A percentile compares a stretch with the other conserved stretches of the same genome.
phyloP scores from a whole-genome alignment of 2,797 vertebrate genomes.

The Ceryle rudis region DNA sequence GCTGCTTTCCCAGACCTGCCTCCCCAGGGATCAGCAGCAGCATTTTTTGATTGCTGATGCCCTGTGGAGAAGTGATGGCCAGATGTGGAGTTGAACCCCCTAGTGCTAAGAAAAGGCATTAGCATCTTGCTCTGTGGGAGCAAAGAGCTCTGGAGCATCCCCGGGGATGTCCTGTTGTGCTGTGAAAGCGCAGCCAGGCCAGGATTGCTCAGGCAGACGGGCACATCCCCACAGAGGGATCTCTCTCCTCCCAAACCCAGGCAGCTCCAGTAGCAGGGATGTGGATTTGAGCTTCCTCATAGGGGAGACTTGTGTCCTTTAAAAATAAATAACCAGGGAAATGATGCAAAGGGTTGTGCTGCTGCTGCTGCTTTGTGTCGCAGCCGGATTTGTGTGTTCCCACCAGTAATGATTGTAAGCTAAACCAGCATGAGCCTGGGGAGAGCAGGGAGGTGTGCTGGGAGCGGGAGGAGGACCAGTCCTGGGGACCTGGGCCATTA shows the following conservation, averaged over 20 bases:
- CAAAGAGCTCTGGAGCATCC: neutral
- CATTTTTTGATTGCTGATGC: neutral
- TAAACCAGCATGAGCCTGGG: neutral
- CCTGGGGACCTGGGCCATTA: rapidly evolving
- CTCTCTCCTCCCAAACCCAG: neutral
- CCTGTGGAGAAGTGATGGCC: neutral
- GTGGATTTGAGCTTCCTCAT: neutral
- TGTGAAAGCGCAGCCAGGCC: neutral
- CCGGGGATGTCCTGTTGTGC: neutral
- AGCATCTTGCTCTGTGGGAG: neutral
- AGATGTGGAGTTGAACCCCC: neutral
- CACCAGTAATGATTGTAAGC: neutral
- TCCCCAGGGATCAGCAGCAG: neutral
- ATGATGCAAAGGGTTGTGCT: neutral
- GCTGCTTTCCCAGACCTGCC: neutral
- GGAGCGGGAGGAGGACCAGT: neutral
- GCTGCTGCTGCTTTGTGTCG: neutral
- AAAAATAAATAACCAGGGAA: neutral
- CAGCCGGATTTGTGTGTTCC: neutral
- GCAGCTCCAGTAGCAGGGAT: neutral
- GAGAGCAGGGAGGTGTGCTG: neutral
- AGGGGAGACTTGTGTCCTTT: neutral
- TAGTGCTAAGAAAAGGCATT: neutral
- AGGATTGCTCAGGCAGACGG: neutral
- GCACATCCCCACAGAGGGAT: neutral